Base-by-base conservation (phyloP, 2,113 vertebrate genomes). In the Ceuthmochares aereus region DNA sequence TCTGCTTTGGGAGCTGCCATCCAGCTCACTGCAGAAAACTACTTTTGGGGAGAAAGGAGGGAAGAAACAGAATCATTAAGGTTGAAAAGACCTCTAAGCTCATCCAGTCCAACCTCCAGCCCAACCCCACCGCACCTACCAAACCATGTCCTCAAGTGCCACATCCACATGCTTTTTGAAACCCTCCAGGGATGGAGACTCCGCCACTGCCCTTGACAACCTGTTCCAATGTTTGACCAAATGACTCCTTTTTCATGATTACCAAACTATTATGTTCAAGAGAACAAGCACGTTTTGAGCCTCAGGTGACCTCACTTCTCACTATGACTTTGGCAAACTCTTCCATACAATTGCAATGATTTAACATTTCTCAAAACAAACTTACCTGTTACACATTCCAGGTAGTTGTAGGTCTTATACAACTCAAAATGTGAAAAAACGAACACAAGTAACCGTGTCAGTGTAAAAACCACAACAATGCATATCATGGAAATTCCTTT, bases 41-140 rank as follows among this genome's bases (percentile, higher is more conserved):
- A 14, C 1, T 5, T 13, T 20, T 15, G 17, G 1, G 25, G 10
- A 7, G 10, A 19, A 20, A 4, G 3, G 19, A 4, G 18, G 42
- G 15, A 21, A 47, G 20, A 21, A 47, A 47, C 19, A 22, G 47
- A 47, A 47, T 47, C 19, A 21, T 47, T 47, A 47, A 47, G 47
- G 47, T 47, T 47, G 47, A 47, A 47, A 47, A 47, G 47, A 8
- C 47, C 20, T 8, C 20, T 47, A 47, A 47, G 19, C 10, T 47
- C 19, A 21, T 47, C 20, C 47, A 47, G 47, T 47, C 19, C 19
- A 47, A 47, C 47, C 19, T 19, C 8, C 47, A 47, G 47, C 47
- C 47, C 19, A 47, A 22, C 47, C 47, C 47, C 47, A 47, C 47
- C 20, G 6, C 19, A 19, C 19, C 19, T 21, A 22, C 47, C 21